Conservation (phyloP, 2,797 vertebrate species). For the Eulemur coronatus region DNA sequence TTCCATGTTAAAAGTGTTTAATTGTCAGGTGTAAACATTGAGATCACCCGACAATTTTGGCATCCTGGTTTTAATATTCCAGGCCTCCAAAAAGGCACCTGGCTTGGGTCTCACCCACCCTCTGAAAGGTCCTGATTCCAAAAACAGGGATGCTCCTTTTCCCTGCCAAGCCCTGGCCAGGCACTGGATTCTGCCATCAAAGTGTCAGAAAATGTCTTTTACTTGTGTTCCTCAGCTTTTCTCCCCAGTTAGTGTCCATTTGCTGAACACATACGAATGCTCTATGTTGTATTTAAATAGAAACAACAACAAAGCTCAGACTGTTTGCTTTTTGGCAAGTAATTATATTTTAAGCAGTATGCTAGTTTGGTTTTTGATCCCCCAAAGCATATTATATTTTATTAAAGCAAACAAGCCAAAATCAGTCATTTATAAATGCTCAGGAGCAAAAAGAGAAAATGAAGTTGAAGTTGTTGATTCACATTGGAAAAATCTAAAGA, state of each 20-base stretch:
- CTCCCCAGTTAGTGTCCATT: not conserved
- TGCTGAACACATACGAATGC: slow-evolving; percentile 10
- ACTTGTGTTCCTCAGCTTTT: not conserved
- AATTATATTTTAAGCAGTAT: not conserved
- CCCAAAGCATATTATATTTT: not conserved
- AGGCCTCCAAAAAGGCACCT: not conserved
- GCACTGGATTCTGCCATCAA: not conserved
- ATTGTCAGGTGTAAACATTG: slow-evolving; percentile 30
- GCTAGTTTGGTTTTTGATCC: not conserved
- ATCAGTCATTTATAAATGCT: slow-evolving; percentile 51
- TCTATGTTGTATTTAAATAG: not conserved
- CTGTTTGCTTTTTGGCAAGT: not conserved
- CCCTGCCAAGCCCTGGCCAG: not conserved
- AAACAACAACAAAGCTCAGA: not conserved
- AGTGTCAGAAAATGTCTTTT: not conserved
- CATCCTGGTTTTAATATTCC: not conserved
- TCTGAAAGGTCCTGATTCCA: not conserved
- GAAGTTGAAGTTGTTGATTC: slow-evolving; percentile 6
- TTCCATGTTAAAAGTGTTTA: not conserved
- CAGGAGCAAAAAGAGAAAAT: not conserved
- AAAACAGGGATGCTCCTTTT: not conserved
- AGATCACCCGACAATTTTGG: not conserved
- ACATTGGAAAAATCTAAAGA: not conserved
- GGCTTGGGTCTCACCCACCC: not conserved
- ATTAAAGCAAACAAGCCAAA: slow-evolving; percentile 30